Percentiles rank a stretch among this genome's conserved stretches.
These are phyloP conservation scores for Zaprionus lineosus DNA, from an alignment of 2,888 invertebrate genomes.

Conservation along the genomic window DNA sequence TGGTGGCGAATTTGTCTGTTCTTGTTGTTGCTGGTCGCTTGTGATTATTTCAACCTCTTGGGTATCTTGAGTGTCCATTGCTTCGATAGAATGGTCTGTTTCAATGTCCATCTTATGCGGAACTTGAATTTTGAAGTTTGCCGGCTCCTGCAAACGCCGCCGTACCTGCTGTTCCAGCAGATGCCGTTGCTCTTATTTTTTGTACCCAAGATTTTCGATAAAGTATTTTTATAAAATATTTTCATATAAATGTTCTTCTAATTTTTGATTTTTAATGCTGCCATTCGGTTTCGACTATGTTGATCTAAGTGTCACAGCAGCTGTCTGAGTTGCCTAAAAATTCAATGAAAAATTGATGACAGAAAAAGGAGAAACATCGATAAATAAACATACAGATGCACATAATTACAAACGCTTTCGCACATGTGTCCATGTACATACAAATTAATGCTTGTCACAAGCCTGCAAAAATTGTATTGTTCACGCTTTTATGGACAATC, in stretches of 20 bases:
- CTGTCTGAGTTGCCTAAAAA: slow-evolving; percentile 31
- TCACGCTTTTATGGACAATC: slow-evolving; percentile 11
- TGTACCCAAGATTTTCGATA: slow-evolving; percentile 1
- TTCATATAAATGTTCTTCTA: neutral
- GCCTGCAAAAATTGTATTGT: slow-evolving; percentile 35
- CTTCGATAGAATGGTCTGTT: slow-evolving; percentile 82
- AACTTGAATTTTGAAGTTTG: slow-evolving; percentile 27
- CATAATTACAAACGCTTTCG: neutral
- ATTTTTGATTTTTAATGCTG: slow-evolving; percentile 19
- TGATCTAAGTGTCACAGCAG: slow-evolving; percentile 33
- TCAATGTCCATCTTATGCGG: slow-evolving; percentile 81
- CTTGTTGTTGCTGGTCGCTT: slow-evolving; percentile 63
- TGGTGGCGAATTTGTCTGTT: slow-evolving; percentile 59
- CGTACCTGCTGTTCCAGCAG: slow-evolving; percentile 12
- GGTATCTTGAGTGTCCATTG: slow-evolving; percentile 82
- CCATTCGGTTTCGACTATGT: neutral
- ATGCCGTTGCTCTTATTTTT: slow-evolving; percentile 13
- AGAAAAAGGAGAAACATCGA: slow-evolving; percentile 46
- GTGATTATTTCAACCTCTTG: slow-evolving; percentile 81
- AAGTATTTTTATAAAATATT: neutral
- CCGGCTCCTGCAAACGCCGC: slow-evolving; percentile 41
- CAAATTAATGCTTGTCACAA: slow-evolving; percentile 44
- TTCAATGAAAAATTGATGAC: slow-evolving; percentile 32
- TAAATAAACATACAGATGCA: slow-evolving; percentile 44
- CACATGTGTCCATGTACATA: neutral